Base-by-base conservation (phyloP, 1,140 invertebrate species). In the Drosophila serrata region DNA sequence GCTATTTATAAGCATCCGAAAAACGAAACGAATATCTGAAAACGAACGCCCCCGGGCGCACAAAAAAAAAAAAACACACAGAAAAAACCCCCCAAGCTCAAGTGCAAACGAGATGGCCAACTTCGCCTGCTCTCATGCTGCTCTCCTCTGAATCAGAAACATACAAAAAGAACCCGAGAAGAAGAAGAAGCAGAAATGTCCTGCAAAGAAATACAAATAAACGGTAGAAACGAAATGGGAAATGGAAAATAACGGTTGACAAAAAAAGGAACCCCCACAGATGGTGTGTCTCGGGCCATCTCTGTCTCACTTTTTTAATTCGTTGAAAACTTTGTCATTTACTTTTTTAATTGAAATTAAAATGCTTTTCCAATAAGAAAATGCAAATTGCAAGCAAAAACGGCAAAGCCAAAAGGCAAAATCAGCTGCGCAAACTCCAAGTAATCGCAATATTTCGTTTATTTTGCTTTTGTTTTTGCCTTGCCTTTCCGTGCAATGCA, bases 291-390 rank as follows among this genome's bases (percentile, higher is more conserved):
- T 55, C 51, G 13, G 13, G 33, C 51, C 33, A 19, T 55, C 51
- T 55, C 51, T 24, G 19, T 55, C 33, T n/a, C 33, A 55, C 51
- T 37, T 55, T 55, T 85, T 67, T 51, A 82, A 77, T 82, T 86
- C 68, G 73, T 87, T 72, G 81, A 85, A 85, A 90, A 90, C 65
- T 85, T 90, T 85, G 86, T 90, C 85, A 90, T 90, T 90, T 90
- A 81, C 85, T 90, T 90, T 87, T 88, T 90, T 90, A 90, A 90
- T 90, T 90, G 85, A 90, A 90, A 90, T 90, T 90, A 90, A 90
- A 90, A 90, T 90, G 85, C 63, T 86, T 90, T 88, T 85, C 78
- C 82, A 86, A 86, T 86, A 86, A 81, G 70, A 86, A 86, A 79
- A 72, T 84, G 46, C 13, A 35, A 53, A 64, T 42, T 55, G 33